Conservation (phyloP, 2,113 vertebrate species). For the Phaethornis superciliosus region DNA sequence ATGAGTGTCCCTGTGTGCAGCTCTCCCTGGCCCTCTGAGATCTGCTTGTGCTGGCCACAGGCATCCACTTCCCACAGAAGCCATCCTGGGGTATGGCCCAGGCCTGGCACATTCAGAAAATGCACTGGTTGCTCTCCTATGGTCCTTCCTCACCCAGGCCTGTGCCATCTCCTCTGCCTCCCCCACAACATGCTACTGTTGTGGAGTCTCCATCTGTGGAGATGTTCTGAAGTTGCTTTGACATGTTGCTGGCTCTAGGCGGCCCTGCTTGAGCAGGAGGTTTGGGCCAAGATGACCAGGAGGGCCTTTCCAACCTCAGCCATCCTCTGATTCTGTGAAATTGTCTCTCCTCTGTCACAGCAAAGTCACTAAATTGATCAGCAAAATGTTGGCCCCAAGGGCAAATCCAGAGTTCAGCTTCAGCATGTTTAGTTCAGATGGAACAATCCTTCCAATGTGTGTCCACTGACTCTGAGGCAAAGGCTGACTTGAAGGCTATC, state of each 20-base stretch:
- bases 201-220: not conserved
- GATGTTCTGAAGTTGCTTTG: not conserved
- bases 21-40: not conserved
- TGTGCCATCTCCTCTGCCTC: not conserved
- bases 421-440: not conserved
- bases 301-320: not conserved
- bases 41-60: not conserved
- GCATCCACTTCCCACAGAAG: not conserved
- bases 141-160: not conserved
- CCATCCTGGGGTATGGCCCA: rapidly evolving
- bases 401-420: not conserved
- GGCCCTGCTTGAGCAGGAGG: not conserved
- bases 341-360: not conserved
- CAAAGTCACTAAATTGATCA: not conserved
- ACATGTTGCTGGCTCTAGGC: not conserved
- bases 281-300: not conserved
- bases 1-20: not conserved
- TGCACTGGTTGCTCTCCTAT: rapidly evolving
- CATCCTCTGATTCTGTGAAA: not conserved
- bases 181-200: not conserved
- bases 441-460: rapidly evolving
- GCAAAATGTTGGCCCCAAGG: not conserved
- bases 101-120: not conserved
- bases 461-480: not conserved
- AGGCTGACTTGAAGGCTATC: not conserved